Percentiles rank a stretch among this genome's conserved stretches.
Conservation (phyloP, 2,797 vertebrate genomes). For the Protonibea diacanthus region DNA sequence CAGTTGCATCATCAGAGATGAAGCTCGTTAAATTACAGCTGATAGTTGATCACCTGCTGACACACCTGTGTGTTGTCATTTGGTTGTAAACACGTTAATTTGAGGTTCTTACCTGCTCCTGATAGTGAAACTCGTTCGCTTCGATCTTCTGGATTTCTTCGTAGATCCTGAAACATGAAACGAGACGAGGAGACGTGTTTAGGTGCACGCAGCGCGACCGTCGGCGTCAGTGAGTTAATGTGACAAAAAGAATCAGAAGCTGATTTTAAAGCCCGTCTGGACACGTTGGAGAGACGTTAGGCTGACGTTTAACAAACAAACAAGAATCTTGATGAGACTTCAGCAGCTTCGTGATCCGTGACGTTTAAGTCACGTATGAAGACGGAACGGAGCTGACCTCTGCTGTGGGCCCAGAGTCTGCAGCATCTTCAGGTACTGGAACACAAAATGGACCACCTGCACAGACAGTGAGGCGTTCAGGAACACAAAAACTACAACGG, state of each 20-base stretch:
- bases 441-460: constrained; percentile 93
- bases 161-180: constrained; percentile 87
- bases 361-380: too few species aligned
- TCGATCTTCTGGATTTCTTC: constrained; percentile 97
- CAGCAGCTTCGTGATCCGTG: too few species aligned
- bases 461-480: constrained; percentile 20
- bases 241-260: too few species aligned
- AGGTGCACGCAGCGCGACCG: too few species aligned
- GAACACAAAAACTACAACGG: not conserved
- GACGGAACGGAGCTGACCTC: constrained; percentile 88
- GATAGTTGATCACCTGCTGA: not conserved
- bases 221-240: too few species aligned
- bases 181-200: too few species aligned
- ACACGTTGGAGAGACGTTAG: too few species aligned
- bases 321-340: too few species aligned
- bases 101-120: constrained; percentile 90
- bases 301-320: too few species aligned
- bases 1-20: not conserved
- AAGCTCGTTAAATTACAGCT: not conserved
- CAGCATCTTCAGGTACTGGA: constrained; percentile 98
- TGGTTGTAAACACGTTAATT: not conserved
- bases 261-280: too few species aligned
- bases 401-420: constrained; percentile 92
- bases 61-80: not conserved
- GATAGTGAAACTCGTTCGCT: constrained; percentile 95